Evolutionary conservation across 2,888 invertebrate genomes (phyloP).

Genomic region (Heliconius cydno): DNA sequence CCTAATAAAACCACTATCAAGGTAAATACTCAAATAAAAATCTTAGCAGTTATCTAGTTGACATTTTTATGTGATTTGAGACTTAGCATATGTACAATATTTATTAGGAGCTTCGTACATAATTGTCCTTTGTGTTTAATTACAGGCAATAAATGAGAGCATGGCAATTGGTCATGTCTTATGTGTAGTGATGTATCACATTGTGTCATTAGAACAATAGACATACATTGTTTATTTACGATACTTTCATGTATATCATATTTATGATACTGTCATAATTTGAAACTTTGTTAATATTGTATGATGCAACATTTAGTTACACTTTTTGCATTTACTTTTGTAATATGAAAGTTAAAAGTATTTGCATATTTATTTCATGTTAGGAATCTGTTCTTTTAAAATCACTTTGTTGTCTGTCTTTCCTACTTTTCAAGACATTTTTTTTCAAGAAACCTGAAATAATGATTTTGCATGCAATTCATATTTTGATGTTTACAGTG

Average conservation of each 20-base stretch:
- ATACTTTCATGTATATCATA: slow-evolving; percentile 31
- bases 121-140: slow-evolving; percentile 31
- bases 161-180: slow-evolving; percentile 39
- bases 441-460: no score
- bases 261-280: slow-evolving; percentile 3
- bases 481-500: no score
- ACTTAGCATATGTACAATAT: slow-evolving; percentile 16
- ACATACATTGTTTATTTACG: slow-evolving; percentile 37
- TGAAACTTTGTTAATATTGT: not conserved
- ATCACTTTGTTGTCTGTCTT: no score
- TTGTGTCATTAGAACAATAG: slow-evolving; percentile 16
- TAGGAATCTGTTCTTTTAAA: no score
- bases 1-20: slow-evolving; percentile 38
- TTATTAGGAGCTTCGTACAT: slow-evolving; percentile 23
- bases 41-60: slow-evolving; percentile 33
- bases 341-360: not conserved
- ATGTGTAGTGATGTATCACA: slow-evolving; percentile 32
- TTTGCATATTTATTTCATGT: no score
- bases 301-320: slow-evolving; percentile 8
- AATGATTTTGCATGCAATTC: no score
- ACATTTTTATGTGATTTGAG: slow-evolving; percentile 29
- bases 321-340: not conserved
- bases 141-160: slow-evolving; percentile 38
- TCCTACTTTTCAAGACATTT: no score
- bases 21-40: slow-evolving; percentile 38